Evolutionary conservation across 2,113 vertebrate genomes (phyloP), one percentile per base, ranked within the genome.

Genomic region (Bagarius yarrelli): DNA sequence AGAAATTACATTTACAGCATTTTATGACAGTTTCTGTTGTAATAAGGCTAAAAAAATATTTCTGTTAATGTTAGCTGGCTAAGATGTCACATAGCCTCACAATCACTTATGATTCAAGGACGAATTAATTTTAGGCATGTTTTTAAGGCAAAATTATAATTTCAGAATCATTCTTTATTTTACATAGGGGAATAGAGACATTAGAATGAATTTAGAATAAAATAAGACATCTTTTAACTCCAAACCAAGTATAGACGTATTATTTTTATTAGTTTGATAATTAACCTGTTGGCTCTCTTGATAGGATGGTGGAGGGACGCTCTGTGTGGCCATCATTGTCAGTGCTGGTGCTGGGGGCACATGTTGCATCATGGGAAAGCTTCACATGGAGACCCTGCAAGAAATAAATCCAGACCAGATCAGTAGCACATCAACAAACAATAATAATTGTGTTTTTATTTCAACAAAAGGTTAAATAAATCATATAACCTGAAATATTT

Each of bases 321-420:
- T 98, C 95, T 99, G 98, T 87, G 98, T 98, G 95, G 98, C 95
- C 98, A 99, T 99, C 97, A 99, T 99, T 78, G 95, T 98, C 95
- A 99, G 89, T 95, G 96, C 93, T 90, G 98, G 95, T 90, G 95
- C 95, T 88, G 96, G 95, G 94, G 98, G 96, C 93, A 94, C 98
- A 99, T 99, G 97, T 97, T 99, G 97, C 97, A 99, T 99, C 95
- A 96, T 99, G 96, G 95, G 96, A 91, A 90, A 93, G 95, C 94
- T 92, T 98, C 95, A 99, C 97, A 98, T 98, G 74, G 93, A 97
- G 95, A 94, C 94, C 90, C 97, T 95, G 91, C 0, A 34, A 81
- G 82, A 55, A 59, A 85, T 82, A 92, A n/a, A 83, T 18, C 19
- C 32, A 76, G 16, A 34, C 12, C 52, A 61, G 52, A 47, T 55